phyloP scores from a whole-genome alignment of 2,113 vertebrate genomes.

The Reinhardtius hippoglossoides region DNA sequence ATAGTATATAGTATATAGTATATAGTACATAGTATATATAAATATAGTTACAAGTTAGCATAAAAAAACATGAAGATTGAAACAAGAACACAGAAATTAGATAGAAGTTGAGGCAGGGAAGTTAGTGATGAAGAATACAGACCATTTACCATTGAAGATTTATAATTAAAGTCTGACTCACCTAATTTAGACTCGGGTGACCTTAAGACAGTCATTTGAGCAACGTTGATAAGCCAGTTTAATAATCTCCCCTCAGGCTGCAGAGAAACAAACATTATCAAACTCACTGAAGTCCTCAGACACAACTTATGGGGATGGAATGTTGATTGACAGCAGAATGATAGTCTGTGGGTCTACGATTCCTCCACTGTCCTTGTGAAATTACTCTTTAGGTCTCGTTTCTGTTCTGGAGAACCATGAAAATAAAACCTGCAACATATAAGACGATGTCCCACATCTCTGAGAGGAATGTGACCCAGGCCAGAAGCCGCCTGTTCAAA shows the following conservation, averaged over 20 bases:
- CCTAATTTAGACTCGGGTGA: neutral
- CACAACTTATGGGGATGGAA: neutral
- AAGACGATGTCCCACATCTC: neutral
- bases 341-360: neutral
- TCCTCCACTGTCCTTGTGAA: neutral
- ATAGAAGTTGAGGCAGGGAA: neutral
- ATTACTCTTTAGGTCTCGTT: neutral
- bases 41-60: neutral
- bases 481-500: conserved; percentile 13
- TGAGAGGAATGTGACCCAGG: conserved; percentile 31
- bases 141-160: neutral
- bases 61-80: neutral
- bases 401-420: neutral
- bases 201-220: neutral
- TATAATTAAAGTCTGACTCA: neutral
- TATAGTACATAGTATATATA: too few relatives aligned
- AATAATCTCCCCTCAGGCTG: neutral
- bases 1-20: too few relatives aligned
- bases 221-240: neutral
- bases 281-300: neutral
- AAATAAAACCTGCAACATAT: neutral
- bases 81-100: neutral
- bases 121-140: too few relatives aligned
- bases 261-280: neutral
- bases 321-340: neutral